Base-by-base conservation (phyloP, 2,888 invertebrate species). In the Tenthredo mesomela region DNA sequence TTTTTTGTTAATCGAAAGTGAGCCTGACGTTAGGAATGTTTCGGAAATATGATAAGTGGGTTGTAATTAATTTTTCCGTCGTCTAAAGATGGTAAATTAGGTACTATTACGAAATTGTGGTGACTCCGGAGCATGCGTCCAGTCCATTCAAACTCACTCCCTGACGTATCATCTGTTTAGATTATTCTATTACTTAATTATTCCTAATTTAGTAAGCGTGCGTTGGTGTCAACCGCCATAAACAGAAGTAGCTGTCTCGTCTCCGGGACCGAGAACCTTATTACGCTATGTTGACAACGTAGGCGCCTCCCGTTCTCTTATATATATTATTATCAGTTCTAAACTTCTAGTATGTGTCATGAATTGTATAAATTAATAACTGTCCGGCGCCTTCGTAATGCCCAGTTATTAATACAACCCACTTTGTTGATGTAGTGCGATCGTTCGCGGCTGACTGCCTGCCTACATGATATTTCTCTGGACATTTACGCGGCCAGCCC, bases 361-460 rank as follows among this genome's bases (percentile, higher is more conserved):
- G 82, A 65, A 37, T 82, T 70, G 82, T 82, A 82, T 82, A 50
- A 82, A 82, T 82, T 82, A 82, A 67, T 67, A 82, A 82, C 82
- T 82, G 67, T 70, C 82, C 65, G 67, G 61, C 86, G 84, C 84
- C 85, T 86, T 84, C 84, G 84, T 85, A 86, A 87, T 86, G 84
- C 85, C 84, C 86, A 87, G 86, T 88, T 89, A 89, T 89, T 88
- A 89, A 85, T 85, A 86, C 84, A 86, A 85, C 86, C 85, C 84
- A 88, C 86, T 89, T 87, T 84, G 86, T 70, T 84, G 82, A 43
- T 67, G 87, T 78, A 43, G 43, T 67, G 84, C 67, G 85, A 77
- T 85, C 86, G 85, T 58, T 85, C 87, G 83, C 78, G 78, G 37
- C 78, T 54, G 58, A 54, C 54, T 33, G 82, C 25, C 82, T 67